Base-by-base conservation (phyloP, 2,113 vertebrate genomes). In the Protobothrops mucrosquamatus region DNA sequence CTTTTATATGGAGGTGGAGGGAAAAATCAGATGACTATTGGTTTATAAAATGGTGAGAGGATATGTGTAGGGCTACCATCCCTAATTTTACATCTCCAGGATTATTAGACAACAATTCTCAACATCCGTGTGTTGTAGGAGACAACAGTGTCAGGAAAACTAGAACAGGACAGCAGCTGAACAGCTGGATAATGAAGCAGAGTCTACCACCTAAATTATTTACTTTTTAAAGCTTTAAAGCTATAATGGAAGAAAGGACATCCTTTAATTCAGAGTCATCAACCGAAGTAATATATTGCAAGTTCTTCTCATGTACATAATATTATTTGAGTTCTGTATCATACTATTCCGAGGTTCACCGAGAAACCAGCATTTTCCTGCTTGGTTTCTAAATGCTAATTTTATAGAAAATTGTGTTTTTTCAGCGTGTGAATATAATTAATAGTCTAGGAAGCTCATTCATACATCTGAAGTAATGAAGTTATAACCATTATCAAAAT, bases 21-120 rank as follows among this genome's bases (percentile, higher is more conserved):
- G 87, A 89, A 29, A 64, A 94, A 54, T 10, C 43, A 15, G 61
- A 81, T 39, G 20, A 95, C 90, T 61, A 55, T 74, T 94, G 51
- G 39, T 85, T 8, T 95, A 56, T 92, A 34, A 61, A 87, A 91
- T 85, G 46, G 86, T 29, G 87, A 18, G 74, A 0, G 61, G 85
- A 51, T 14, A 8, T 18, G 85, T 14, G n/a, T 8, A 39, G 69
- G 69, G 6, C 15, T 81, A 39, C n/a, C 69, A 39, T 81, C 18
- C 69, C 69, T 81, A 54, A 88, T 29, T 18, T 88, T 51, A n/a
- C 26, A 3, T 51, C 6, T 88, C 87, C 87, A 54, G 26, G 8
- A 18, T 29, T 87, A 54, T 20, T 54, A 52, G 51, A 15, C 29
- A 34, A 52, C 86, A 87, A 34, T 4, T 51, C 24, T 23, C 43